phyloP scores from a whole-genome alignment of 2,888 invertebrate species.

The Cyaniris semiargus region DNA sequence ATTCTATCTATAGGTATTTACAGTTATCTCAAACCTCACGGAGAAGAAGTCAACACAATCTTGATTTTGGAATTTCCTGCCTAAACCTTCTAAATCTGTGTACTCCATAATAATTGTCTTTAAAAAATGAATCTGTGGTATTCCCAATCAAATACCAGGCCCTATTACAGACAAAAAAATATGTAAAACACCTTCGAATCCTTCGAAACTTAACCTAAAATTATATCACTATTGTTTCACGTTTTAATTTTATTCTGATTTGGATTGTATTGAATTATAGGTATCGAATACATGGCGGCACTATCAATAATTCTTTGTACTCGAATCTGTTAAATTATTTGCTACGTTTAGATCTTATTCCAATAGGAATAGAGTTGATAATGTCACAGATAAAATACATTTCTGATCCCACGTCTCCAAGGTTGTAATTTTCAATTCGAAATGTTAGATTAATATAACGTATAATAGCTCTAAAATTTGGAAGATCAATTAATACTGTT shows the following conservation, averaged over 20 bases:
- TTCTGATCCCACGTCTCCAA: slow-evolving; percentile 33
- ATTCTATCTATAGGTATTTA: too few relatives aligned
- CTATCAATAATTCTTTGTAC: slow-evolving; percentile 16
- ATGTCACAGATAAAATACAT: background rate
- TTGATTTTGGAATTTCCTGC: too few relatives aligned
- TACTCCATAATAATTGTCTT: too few relatives aligned
- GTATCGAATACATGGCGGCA: slow-evolving; percentile 27
- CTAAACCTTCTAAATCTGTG: too few relatives aligned
- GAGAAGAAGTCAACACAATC: too few relatives aligned
- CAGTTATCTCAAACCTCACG: too few relatives aligned
- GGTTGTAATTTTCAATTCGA: slow-evolving; percentile 39
- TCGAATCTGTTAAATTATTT: background rate
- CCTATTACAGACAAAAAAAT: background rate
- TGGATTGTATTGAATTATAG: slow-evolving; percentile 34
- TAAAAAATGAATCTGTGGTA: too few relatives aligned
- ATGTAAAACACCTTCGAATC: background rate
- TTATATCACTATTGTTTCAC: slow-evolving; percentile 26
- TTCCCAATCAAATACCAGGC: background rate
- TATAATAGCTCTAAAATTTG: slow-evolving; percentile 12
- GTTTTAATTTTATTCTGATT: slow-evolving; percentile 32
- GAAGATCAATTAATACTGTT: slow-evolving; percentile 3
- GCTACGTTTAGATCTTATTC: background rate
- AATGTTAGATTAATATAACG: slow-evolving; percentile 33
- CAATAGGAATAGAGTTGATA: background rate
- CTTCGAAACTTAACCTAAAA: background rate